Base-by-base conservation (phyloP, 2,797 vertebrate species). In the Tapera naevia region DNA sequence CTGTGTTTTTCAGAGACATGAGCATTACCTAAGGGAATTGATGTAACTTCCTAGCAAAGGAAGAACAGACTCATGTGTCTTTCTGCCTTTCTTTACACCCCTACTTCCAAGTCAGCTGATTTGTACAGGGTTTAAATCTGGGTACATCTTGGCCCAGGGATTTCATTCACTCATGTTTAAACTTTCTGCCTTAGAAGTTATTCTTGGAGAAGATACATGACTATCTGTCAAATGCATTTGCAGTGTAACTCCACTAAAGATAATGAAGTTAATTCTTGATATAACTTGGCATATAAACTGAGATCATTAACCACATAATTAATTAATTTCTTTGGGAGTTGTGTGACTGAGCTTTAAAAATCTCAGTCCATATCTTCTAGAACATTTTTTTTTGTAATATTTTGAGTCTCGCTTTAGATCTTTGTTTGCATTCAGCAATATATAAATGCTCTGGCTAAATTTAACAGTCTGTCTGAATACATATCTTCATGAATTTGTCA, bases 61-160 rank as follows among this genome's bases (percentile, higher is more conserved):
- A 95, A 91, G 90, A 95, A 90, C 2, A 96, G 86, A 85, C 86
- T 95, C 90, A 75, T 90, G 96, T 94, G 89, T 96, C 76, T 27
- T 61, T 37, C 58, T 94, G 89, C 57, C 73, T 94, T 86, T 72
- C n/a, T 70, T 75, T 32, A 81, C 65, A 65, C n/a, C 35, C 60
- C 91, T 4, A 2, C 23, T 91, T 91, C 91, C 85, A 93, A 93
- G 82, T 90, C 86, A 91, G 86, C 86, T 96, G 87, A 28, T 89
- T 10, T 14, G 25, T 24, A 17, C 66, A 80, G 71, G 57, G 74
- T 35, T 91, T 96, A 94, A 92, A 93, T 94, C 50, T 92, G 85
- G 66, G 70, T 6, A 88, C 70, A 57, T 61, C 19, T 91, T 91
- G 86, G 89, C 87, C 70, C 25, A 19, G 39, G 32, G 18, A 37